A percentile compares a stretch with the other conserved stretches of the same genome.
These are phyloP conservation scores for Seira ritae DNA, from an alignment of 2,888 invertebrate species.

Conservation along the genomic window DNA sequence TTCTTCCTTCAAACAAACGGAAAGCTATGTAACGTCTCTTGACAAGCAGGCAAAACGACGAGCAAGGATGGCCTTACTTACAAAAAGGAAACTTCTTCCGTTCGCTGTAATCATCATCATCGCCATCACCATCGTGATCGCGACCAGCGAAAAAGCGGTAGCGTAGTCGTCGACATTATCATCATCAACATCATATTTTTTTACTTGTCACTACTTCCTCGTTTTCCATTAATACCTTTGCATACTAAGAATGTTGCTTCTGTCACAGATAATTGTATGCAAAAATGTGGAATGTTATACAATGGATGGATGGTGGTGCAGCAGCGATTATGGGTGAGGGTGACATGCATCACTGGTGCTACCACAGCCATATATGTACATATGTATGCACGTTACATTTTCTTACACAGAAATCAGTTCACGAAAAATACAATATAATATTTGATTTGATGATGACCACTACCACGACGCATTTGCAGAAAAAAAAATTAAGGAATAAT, in stretches of 20 bases:
- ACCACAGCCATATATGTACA: too few species aligned
- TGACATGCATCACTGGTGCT: too few species aligned
- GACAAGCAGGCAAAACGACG: background rate
- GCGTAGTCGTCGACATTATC: constrained; percentile 20
- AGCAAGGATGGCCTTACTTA: constrained; percentile 48
- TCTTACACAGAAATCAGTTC: too few species aligned
- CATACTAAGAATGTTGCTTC: background rate
- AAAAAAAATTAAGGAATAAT: too few species aligned
- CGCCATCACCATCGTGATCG: constrained; percentile 19
- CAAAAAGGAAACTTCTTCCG: constrained; percentile 56
- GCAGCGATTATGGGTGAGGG: too few species aligned
- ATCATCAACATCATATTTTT: constrained; percentile 14
- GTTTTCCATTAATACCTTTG: constrained; percentile 35
- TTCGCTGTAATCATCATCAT: constrained; percentile 32
- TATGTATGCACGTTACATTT: too few species aligned
- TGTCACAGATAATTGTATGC: background rate
- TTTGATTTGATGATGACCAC: too few species aligned
- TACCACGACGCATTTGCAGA: too few species aligned
- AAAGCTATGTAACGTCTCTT: background rate
- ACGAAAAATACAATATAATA: too few species aligned
- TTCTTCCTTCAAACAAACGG: background rate
- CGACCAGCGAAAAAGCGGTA: too few species aligned
- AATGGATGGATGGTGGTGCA: background rate
- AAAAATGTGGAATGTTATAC: background rate
- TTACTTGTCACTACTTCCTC: constrained; percentile 39